Evolutionary conservation across 2,888 invertebrate species (phyloP), one percentile per base, ranked within the genome.

Genomic region (Cheiracanthium punctorium): DNA sequence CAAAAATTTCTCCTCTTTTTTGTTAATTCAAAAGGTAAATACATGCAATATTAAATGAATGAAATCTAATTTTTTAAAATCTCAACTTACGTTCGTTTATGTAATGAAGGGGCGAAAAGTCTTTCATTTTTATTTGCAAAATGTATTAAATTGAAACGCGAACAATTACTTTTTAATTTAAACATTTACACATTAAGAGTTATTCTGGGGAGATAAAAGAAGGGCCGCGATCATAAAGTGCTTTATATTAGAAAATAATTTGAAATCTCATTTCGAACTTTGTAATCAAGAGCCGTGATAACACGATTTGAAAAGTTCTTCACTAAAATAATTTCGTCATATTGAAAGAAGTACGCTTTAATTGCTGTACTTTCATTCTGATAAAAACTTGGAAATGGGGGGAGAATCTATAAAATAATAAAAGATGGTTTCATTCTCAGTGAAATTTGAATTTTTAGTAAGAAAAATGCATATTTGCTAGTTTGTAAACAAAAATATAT

Each of bases 261-360:
- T 69, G 52, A 79, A 85, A 85, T 85, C 84, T 80, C 74, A 85
- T 79, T 85, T 79, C 30, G n/a, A 69, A 79, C 77, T 33, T 85
- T 37, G 37, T 65, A 85, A 79, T 85, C 84, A 79, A 85, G 74
- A 48, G 67, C 70, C 29, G 32, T 74, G 29, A 48, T 85, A 85
- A 85, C 67, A 33, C 52, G 84, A 85, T 85, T 85, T 74, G 32
- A 79, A 70, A 84, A 73, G 29, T 79, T 64, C n/a, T 71, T 52
- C 33, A 71, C 29, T 37, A 64, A 77, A 79, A 74, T 52, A 58
- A 79, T 84, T 79, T 85, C 37, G 74, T 85, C 69, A 72, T 77
- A 41, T 69, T 67, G 43, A 58, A 64, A 29, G 52, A 33, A 17
- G 73, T 73, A 52, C 17, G 72, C 73, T 84, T 84, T 77, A 84